These are phyloP conservation scores for Arion vulgaris DNA, from an alignment of 1,140 invertebrate genomes.

Conservation along the genomic window DNA sequence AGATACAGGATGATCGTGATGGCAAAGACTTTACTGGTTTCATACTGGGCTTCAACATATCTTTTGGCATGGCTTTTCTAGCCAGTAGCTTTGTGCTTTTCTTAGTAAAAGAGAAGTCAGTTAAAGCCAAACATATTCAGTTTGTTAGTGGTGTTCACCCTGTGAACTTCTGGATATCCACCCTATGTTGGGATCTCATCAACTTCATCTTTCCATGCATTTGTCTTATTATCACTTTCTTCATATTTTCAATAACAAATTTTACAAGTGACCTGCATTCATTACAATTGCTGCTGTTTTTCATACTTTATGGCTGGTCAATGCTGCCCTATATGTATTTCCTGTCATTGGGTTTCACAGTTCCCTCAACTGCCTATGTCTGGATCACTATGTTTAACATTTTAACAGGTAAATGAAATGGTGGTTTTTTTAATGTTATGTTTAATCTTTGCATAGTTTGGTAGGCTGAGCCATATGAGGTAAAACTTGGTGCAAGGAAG, in stretches of 20 bases:
- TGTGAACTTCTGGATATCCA: conserved; percentile 81
- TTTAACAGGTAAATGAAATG: conserved; percentile 64
- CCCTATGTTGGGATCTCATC: conserved; percentile 80
- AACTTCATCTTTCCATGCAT: conserved; percentile 67
- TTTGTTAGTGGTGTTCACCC: conserved; percentile 76
- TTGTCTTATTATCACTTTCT: conserved; percentile 60
- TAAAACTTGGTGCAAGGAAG: no score
- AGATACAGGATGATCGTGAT: conserved; percentile 10
- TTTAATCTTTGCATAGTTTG: no score
- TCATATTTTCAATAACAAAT: conserved; percentile 59
- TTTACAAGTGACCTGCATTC: conserved; percentile 72
- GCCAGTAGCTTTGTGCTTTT: conserved; percentile 67
- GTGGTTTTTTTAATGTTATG: no score
- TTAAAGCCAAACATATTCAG: conserved; percentile 68
- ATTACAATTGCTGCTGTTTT: conserved; percentile 71
- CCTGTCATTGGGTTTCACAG: conserved; percentile 65
- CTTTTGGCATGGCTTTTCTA: conserved; percentile 70
- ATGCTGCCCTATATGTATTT: conserved; percentile 69
- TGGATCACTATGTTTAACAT: conserved; percentile 67
- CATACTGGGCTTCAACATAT: conserved; percentile 56
- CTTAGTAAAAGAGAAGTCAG: conserved; percentile 64
- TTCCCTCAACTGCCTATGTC: conserved; percentile 67
- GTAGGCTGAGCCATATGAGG: no score
- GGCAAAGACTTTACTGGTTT: conserved; percentile 50
- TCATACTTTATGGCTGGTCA: conserved; percentile 69